Base-by-base conservation (phyloP, 2,888 invertebrate genomes). In the Callyntrura sp. region DNA sequence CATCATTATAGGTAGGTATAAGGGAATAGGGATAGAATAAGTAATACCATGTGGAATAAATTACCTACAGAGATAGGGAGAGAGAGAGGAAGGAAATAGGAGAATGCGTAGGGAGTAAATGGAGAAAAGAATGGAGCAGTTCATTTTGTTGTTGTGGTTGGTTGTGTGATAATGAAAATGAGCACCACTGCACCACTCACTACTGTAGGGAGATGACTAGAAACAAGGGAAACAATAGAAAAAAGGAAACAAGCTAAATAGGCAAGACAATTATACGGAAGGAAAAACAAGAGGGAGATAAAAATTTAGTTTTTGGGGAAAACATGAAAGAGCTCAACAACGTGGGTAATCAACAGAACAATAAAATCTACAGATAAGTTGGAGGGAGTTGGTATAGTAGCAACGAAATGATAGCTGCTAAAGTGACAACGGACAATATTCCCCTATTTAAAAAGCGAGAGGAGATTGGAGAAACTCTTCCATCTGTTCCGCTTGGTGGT, bases 311-410 rank as follows among this genome's bases (percentile, higher is more conserved):
- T n/a, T n/a, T n/a, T n/a, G 48, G 48, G 68, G 68, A 35, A 73
- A 48, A 20, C 45, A 11, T 3, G 8, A 65, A 25, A 8, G 48
- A 12, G n/a, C 17, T 25, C 11, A 51, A 51, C 14, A 78, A n/a
- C n/a, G 25, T 25, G 55, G 20, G 57, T 28, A 23, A 79, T 79
- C 25, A 17, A 28, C 57, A 60, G 57, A 79, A 79, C 60, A 60
- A 79, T 79, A 60, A 79, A 60, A 79, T 57, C 76, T 60, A 35
- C 60, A 35, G 57, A 43, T 57, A 79, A 79, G 35, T 35, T 28
- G 25, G 35, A 35, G 79, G 79, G 57, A 79, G 79, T 55, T 28
- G n/a, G n/a, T n/a, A n/a, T n/a, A n/a, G n/a, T 57, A 0, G 48
- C 12, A 62, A 62, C 43, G 12, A n/a, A 5, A 43, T 17, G 9